Conservation (phyloP, 1,140 invertebrate genomes). For the Drosophila lowei region DNA sequence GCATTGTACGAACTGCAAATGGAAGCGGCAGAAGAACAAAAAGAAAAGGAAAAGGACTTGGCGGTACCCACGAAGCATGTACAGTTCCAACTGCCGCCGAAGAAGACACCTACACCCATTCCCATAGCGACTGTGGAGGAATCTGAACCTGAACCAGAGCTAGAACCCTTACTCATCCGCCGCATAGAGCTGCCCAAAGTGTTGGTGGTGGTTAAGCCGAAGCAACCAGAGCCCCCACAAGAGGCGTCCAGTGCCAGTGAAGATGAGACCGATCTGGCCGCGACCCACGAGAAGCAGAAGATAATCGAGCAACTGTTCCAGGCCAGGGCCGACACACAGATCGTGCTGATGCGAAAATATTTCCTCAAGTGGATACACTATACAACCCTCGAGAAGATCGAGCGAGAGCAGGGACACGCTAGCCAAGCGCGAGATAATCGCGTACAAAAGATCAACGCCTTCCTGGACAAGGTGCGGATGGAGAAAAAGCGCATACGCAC, state of each 20-base stretch:
- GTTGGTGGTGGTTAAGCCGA: slow-evolving; percentile 50
- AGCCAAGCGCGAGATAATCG: slow-evolving; percentile 48
- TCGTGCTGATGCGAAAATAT: slow-evolving; percentile 73
- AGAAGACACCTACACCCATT: background rate
- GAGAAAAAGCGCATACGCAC: slow-evolving; percentile 69
- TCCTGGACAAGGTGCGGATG: slow-evolving; percentile 80
- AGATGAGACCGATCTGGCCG: slow-evolving; percentile 9
- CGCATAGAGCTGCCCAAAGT: slow-evolving; percentile 66
- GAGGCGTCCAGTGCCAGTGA: slow-evolving; percentile 34
- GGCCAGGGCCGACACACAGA: slow-evolving; percentile 39
- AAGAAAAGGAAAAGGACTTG: slow-evolving; percentile 34
- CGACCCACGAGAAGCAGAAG: slow-evolving; percentile 57
- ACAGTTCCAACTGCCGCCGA: slow-evolving; percentile 56
- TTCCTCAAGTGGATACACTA: slow-evolving; percentile 82
- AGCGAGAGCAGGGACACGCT: slow-evolving; percentile 52
- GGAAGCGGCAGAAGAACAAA: slow-evolving; percentile 66
- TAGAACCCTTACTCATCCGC: slow-evolving; percentile 54
- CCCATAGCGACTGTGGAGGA: slow-evolving; percentile 6
- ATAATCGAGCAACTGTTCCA: slow-evolving; percentile 75
- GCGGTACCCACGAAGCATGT: slow-evolving; percentile 38
- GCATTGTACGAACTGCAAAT: slow-evolving; percentile 70
- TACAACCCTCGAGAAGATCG: slow-evolving; percentile 73
- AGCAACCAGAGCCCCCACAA: slow-evolving; percentile 4
- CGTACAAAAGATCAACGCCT: slow-evolving; percentile 78
- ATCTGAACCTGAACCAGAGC: slow-evolving; percentile 1